Evolutionary conservation across 1,140 invertebrate species (phyloP), one percentile per base, ranked within the genome.

Genomic region (Tetramorium simillimum): DNA sequence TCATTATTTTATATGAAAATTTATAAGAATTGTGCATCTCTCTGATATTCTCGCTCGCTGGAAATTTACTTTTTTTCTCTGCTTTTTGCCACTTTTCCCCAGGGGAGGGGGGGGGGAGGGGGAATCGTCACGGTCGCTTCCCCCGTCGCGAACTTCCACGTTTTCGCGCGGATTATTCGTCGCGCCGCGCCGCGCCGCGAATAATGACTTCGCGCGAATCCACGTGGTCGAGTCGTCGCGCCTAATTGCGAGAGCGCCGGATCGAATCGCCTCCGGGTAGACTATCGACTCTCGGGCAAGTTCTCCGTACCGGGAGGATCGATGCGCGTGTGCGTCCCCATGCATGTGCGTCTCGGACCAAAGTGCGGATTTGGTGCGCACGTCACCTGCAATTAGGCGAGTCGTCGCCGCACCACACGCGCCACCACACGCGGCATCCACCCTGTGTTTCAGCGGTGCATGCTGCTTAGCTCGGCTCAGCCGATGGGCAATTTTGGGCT

Each of bases 371-470:
- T 76, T 62, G 78, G 77, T 77, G 76, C 58, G 81, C 24, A 78
- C 89, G 81, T 90, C 89, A 88, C 80, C 89, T 90, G 89, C 89
- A 90, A 90, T 90, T 90, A 90, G 89, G 80, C 69, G 86, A 73
- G 87, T 89, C 87, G 62, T 88, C 89, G 89, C 56, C 86, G 51
- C 63, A 63, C 65, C 73, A 75, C 76, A 69, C 81, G 81, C 51
- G 46, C 70, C 53, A 40, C 51, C 62, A 62, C 62, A 69, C 58
- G n/a, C 49, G 46, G n/a, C 28, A 60, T 70, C 24, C 43, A 40
- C 51, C 12, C 82, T 85, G 69, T 84, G 85, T 84, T 89, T 84
- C 88, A 40, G 12, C 40, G 65, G 16, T 12, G 43, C 40, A 16
- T 49, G 73, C 81, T 16, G 89, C 89, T 87, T 76, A 87, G 67